Percentiles rank a stretch among this genome's conserved stretches.
phyloP scores from a whole-genome alignment of 1,140 invertebrate genomes.

The Theocolax elegans region DNA sequence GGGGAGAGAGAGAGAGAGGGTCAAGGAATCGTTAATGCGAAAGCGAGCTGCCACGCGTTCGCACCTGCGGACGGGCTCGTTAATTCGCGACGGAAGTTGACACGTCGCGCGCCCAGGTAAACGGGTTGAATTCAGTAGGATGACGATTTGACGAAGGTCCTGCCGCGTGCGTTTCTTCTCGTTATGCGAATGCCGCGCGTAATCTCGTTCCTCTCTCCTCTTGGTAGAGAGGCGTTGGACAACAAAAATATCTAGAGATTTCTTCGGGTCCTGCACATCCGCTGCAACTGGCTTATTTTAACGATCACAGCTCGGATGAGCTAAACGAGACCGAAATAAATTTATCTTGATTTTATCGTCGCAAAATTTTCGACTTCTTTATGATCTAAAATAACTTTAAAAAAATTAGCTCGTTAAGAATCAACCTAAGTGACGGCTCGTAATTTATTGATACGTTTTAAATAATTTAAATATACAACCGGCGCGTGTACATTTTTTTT shows the following conservation, averaged over 20 bases:
- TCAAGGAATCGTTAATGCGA: conserved; percentile 43
- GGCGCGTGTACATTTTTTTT: too few species aligned
- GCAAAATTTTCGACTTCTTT: not conserved
- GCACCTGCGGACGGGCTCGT: conserved; percentile 35
- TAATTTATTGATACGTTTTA: too few species aligned
- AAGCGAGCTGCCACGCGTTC: conserved; percentile 17
- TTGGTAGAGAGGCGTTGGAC: not conserved
- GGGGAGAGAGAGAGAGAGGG: too few species aligned
- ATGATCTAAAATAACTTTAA: not conserved
- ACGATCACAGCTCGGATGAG: not conserved
- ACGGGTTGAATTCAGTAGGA: conserved; percentile 37
- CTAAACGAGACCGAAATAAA: conserved; percentile 25
- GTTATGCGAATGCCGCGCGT: not conserved
- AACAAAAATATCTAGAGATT: too few species aligned
- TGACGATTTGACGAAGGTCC: conserved; percentile 39
- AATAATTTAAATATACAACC: too few species aligned
- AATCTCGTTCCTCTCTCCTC: conserved; percentile 10
- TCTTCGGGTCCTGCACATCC: too few species aligned
- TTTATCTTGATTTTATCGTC: conserved; percentile 23
- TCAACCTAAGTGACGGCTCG: too few species aligned
- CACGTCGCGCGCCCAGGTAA: conserved; percentile 25
- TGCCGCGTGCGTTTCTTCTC: conserved; percentile 1
- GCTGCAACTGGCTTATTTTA: conserved; percentile 1
- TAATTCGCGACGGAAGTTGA: conserved; percentile 39
- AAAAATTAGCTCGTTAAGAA: not conserved